A percentile compares a stretch with the other conserved stretches of the same genome.
phyloP scores from a whole-genome alignment of 2,113 vertebrate species.

The Phrynocephalus versicolor region DNA sequence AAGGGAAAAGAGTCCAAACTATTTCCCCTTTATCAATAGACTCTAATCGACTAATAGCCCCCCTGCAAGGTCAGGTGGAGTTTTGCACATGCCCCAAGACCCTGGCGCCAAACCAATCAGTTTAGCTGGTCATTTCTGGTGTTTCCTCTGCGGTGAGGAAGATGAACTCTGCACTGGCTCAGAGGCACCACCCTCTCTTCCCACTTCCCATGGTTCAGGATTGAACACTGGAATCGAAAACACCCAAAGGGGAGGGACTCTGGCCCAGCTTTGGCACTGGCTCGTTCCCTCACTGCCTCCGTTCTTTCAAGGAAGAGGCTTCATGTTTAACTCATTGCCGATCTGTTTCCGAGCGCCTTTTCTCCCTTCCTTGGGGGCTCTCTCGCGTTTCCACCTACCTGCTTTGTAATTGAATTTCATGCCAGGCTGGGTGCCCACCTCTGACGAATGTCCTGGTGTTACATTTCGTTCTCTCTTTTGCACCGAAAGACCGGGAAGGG shows the following conservation, averaged over 20 bases:
- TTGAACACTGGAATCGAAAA: background rate
- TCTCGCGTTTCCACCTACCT: constrained; percentile 3
- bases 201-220: background rate
- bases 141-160: background rate
- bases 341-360: background rate
- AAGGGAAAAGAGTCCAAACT: too few species aligned
- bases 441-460: background rate
- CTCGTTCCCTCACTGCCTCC: background rate
- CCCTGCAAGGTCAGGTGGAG: too few species aligned
- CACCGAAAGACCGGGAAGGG: background rate
- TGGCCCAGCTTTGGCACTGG: background rate
- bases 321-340: background rate
- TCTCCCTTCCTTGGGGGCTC: background rate
- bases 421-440: constrained; percentile 21
- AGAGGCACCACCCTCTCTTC: background rate
- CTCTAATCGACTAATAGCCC: too few species aligned
- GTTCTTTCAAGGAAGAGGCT: background rate
- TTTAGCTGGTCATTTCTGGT: too few species aligned
- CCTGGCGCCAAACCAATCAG: too few species aligned
- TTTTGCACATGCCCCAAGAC: too few species aligned
- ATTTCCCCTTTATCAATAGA: too few species aligned
- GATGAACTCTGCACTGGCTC: background rate
- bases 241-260: background rate
- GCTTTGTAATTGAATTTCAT: constrained; percentile 23
- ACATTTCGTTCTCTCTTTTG: background rate